Percentiles rank a stretch among this genome's conserved stretches.
Conservation (phyloP, 2,888 invertebrate genomes). For the Drosophila rellima region DNA sequence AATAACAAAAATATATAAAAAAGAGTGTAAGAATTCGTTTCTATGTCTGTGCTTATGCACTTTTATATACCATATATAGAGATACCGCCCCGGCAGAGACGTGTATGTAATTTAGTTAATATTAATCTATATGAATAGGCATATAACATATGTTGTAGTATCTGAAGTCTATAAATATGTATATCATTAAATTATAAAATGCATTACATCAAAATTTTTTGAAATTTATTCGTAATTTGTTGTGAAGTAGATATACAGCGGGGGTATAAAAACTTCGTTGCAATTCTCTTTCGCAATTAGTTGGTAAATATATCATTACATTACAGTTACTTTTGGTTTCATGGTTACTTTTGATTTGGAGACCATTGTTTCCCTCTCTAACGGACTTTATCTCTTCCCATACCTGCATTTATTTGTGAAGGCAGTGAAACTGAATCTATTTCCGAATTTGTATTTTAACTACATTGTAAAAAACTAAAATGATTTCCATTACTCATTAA, state of each 20-base stretch:
- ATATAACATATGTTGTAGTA: constrained; percentile 60
- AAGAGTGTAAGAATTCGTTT: constrained; percentile 36
- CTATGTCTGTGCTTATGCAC: constrained; percentile 51
- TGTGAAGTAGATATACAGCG: no score
- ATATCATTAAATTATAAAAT: constrained; percentile 71
- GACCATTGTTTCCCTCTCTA: no score
- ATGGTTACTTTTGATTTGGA: no score
- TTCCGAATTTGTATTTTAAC: no score
- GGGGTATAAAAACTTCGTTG: not conserved
- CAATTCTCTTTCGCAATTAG: not conserved
- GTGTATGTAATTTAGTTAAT: constrained; percentile 63
- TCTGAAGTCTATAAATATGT: constrained; percentile 64
- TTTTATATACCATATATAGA: constrained; percentile 53
- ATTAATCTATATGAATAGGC: constrained; percentile 47
- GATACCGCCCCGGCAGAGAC: constrained; percentile 26
- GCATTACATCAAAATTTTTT: constrained; percentile 6
- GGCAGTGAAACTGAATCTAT: no score
- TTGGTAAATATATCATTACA: no score
- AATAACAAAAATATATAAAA: constrained; percentile 1
- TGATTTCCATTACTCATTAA: no score
- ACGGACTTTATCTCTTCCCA: no score
- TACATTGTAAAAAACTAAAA: no score
- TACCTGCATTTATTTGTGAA: no score
- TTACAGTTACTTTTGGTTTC: no score
- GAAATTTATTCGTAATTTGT: not conserved